These are phyloP conservation scores for Lichenostomus cassidix DNA, from an alignment of 2,113 vertebrate genomes.

Conservation along the genomic window DNA sequence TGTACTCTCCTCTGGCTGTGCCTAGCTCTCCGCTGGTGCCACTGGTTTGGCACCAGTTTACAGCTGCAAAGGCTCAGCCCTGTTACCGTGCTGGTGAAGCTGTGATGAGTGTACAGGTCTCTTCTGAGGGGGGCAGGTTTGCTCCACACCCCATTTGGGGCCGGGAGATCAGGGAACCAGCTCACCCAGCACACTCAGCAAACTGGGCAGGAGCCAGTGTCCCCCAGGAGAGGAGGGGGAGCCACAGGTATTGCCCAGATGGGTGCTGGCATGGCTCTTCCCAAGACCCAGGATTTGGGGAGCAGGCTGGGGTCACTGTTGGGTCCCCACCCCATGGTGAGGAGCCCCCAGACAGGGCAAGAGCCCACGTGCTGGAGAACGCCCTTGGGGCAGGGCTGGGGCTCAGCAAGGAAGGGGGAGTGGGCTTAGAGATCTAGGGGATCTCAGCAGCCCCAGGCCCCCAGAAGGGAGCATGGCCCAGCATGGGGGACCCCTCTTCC, in stretches of 20 bases:
- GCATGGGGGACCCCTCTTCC: neutral
- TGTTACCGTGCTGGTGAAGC: fast-evolving
- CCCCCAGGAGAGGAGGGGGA: neutral
- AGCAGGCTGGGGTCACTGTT: neutral
- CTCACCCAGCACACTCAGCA: neutral
- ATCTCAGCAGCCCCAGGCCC: neutral
- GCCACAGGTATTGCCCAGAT: fast-evolving
- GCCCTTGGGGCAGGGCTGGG: neutral
- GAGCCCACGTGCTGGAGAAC: neutral
- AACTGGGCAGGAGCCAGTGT: neutral
- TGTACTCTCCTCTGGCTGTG: neutral
- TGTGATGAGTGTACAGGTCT: neutral
- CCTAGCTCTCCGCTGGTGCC: neutral
- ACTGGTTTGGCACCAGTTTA: neutral
- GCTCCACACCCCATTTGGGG: neutral
- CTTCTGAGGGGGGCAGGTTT: neutral
- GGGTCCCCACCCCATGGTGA: neutral
- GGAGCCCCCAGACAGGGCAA: neutral
- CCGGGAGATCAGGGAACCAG: neutral
- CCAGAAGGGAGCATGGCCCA: neutral
- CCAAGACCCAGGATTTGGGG: neutral
- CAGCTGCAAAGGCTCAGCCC: neutral
- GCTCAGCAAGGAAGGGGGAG: neutral
- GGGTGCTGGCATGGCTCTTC: neutral
- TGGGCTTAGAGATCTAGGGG: neutral